phyloP scores from a whole-genome alignment of 2,888 invertebrate genomes.

The Yponomeuta sedellus region DNA sequence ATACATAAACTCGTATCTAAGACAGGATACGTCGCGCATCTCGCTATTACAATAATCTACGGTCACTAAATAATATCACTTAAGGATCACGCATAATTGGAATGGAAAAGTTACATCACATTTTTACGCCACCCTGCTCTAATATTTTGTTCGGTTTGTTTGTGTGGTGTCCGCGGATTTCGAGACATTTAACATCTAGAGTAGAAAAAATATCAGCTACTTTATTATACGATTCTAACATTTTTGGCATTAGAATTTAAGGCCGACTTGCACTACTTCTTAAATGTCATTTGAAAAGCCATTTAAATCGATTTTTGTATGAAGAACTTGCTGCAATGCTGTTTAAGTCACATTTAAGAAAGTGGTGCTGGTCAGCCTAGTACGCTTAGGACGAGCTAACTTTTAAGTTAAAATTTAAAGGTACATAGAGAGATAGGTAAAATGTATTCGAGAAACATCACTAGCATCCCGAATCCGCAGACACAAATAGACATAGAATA shows the following conservation, averaged over 20 bases:
- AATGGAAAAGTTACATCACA: constrained; percentile 56
- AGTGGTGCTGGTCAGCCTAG: too few species aligned
- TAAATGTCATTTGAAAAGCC: too few species aligned
- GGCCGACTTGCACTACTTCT: too few species aligned
- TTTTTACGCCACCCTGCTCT: constrained; percentile 39
- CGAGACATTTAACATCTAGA: constrained; percentile 5
- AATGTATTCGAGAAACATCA: not conserved
- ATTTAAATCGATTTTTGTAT: too few species aligned
- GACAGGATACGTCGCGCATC: constrained; percentile 12
- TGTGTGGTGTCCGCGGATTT: constrained; percentile 22
- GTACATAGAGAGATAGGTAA: not conserved
- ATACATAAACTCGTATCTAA: constrained; percentile 8
- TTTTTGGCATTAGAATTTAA: not conserved
- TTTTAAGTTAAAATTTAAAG: not conserved
- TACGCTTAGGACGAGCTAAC: not conserved
- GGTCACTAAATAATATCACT: constrained; percentile 45
- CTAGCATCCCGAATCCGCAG: constrained; percentile 18
- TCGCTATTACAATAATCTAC: constrained; percentile 11
- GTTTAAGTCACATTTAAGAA: too few species aligned
- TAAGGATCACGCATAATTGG: constrained; percentile 46
- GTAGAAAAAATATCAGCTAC: not conserved
- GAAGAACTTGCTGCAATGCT: too few species aligned
- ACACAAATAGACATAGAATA: constrained; percentile 14
- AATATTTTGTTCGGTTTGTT: constrained; percentile 40
- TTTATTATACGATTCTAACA: not conserved